Conservation (phyloP, 2,888 invertebrate genomes). For the Oscheius onirici region DNA sequence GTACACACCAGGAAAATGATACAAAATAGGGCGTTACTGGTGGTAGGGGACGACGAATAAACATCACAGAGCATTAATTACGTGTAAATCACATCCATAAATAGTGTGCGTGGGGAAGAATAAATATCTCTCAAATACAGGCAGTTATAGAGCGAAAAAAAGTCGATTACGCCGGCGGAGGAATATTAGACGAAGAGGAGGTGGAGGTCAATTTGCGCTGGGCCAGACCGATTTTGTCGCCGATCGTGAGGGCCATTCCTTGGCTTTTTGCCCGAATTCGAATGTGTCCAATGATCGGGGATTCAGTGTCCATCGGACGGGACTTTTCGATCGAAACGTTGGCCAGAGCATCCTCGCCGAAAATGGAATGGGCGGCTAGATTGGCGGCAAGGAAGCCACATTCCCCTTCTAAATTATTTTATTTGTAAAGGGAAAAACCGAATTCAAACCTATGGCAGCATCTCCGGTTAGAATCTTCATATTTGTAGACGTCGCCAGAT, state of each 20-base stretch:
- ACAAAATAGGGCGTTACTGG: neutral
- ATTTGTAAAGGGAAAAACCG: neutral
- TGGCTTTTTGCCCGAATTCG: slow-evolving; percentile 97
- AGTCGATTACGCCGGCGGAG: slow-evolving; percentile 2
- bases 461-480: slow-evolving; percentile 99
- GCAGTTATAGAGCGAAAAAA: no score
- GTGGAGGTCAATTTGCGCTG: neutral
- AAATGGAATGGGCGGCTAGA: slow-evolving; percentile 86
- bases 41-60: neutral
- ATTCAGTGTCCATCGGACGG: slow-evolving; percentile 75
- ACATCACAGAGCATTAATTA: slow-evolving; percentile 13
- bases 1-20: slow-evolving; percentile 11
- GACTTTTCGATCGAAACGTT: slow-evolving; percentile 95
- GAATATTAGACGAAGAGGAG: neutral
- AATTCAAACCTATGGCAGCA: slow-evolving; percentile 74
- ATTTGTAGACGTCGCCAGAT: slow-evolving; percentile 91
- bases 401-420: slow-evolving; percentile 78
- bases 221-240: slow-evolving; percentile 80
- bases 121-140: no score
- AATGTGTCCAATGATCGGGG: slow-evolving; percentile 94
- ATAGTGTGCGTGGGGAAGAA: neutral
- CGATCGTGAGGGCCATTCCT: slow-evolving; percentile 98
- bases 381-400: slow-evolving; percentile 99
- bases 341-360: slow-evolving; percentile 96
- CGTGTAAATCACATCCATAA: slow-evolving; percentile 7